Evolutionary conservation across 2,888 invertebrate genomes (phyloP).

Genomic region (Pinctada fucata): DNA sequence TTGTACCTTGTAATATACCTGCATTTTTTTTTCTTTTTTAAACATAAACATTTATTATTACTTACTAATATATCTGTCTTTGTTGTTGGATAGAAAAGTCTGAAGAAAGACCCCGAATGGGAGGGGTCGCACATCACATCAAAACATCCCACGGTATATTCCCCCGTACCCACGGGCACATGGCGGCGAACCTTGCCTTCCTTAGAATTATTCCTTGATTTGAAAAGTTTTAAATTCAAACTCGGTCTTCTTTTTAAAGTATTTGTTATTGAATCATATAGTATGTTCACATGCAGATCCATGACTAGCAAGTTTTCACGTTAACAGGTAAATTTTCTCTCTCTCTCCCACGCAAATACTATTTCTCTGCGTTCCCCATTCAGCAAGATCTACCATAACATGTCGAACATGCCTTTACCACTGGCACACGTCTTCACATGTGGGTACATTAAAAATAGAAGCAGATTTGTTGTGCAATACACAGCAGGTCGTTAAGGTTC

Average conservation of each 20-base stretch:
- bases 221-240: slow-evolving; percentile 18
- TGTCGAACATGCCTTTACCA: too few relatives aligned
- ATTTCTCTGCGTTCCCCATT: too few relatives aligned
- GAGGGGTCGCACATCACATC: slow-evolving; percentile 80
- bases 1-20: too few relatives aligned
- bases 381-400: too few relatives aligned
- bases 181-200: slow-evolving; percentile 59
- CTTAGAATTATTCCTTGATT: neutral
- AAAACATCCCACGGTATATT: slow-evolving; percentile 80
- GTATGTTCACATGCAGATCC: slow-evolving; percentile 22
- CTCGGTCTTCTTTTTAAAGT: slow-evolving; percentile 16
- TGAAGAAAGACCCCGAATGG: slow-evolving; percentile 79
- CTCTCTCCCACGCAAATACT: too few relatives aligned
- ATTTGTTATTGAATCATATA: slow-evolving; percentile 9
- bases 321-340: too few relatives aligned
- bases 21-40: neutral
- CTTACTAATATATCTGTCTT: slow-evolving; percentile 77
- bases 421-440: too few relatives aligned
- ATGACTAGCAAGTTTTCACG: neutral
- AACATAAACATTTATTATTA: slow-evolving; percentile 24
- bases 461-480: too few relatives aligned
- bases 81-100: slow-evolving; percentile 81
- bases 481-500: too few relatives aligned
- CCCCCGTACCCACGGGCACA: slow-evolving; percentile 73
- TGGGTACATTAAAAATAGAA: too few relatives aligned